These are phyloP conservation scores for Archocentrus centrarchus DNA, from an alignment of 2,113 vertebrate genomes.

Conservation along the genomic window DNA sequence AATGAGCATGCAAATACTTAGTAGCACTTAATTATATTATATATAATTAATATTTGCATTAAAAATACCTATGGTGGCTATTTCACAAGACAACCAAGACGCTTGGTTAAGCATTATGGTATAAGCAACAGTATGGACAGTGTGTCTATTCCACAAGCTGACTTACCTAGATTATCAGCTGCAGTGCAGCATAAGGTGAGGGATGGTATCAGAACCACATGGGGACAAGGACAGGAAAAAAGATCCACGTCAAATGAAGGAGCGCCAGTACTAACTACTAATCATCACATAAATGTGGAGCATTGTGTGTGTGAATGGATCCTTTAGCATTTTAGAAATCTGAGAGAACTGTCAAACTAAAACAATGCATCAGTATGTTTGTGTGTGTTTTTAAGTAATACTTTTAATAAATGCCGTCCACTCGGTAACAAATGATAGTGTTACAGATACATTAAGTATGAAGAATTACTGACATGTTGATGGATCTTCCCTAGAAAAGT, in stretches of 20 bases:
- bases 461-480: background rate
- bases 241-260: conserved; percentile 61
- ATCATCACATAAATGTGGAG: conserved; percentile 31
- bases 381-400: background rate
- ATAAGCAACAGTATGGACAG: conserved; percentile 32
- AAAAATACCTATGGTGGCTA: background rate
- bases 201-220: conserved; percentile 63
- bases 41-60: background rate
- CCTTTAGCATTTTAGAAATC: background rate
- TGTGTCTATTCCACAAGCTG: conserved; percentile 33
- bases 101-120: conserved; percentile 17
- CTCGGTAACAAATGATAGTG: background rate
- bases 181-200: conserved; percentile 61
- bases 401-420: background rate
- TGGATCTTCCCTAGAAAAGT: too few relatives aligned
- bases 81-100: conserved; percentile 21
- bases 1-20: conserved; percentile 9
- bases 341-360: background rate
- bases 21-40: background rate
- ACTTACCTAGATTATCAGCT: conserved; percentile 83
- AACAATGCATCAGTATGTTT: background rate
- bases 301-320: background rate
- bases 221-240: conserved; percentile 66
- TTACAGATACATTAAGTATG: background rate
- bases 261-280: conserved; percentile 42